Conservation (phyloP, 2,888 invertebrate species). For the Pandemis corylana region DNA sequence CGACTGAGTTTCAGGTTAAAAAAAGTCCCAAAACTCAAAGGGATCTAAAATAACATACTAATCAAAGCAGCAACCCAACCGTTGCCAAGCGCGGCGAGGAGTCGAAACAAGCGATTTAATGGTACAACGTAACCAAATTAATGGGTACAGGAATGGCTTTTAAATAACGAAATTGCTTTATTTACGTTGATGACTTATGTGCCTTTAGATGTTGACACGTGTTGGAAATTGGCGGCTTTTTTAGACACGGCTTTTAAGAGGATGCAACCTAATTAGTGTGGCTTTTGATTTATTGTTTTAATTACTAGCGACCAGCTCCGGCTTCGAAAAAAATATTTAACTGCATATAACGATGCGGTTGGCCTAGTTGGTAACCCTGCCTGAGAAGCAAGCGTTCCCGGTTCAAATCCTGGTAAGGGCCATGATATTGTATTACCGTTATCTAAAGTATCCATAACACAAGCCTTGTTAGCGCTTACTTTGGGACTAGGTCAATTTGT, state of each 20-base stretch:
- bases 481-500: no score
- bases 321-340: no score
- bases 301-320: neutral
- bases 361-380: no score
- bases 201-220: slow-evolving; percentile 60
- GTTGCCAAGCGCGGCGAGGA: slow-evolving; percentile 20
- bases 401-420: no score
- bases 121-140: slow-evolving; percentile 58
- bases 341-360: no score
- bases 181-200: slow-evolving; percentile 44
- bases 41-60: slow-evolving; percentile 37
- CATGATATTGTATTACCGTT: no score
- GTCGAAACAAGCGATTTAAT: slow-evolving; percentile 57
- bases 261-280: neutral
- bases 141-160: slow-evolving; percentile 34
- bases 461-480: no score
- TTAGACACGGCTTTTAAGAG: neutral
- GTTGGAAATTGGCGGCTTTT: slow-evolving; percentile 20
- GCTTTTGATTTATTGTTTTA: neutral
- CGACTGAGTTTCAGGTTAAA: slow-evolving; percentile 4
- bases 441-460: no score
- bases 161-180: slow-evolving; percentile 52
- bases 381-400: no score
- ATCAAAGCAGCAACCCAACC: slow-evolving; percentile 39
- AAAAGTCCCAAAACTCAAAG: slow-evolving; percentile 34